Evolutionary conservation across 2,888 invertebrate genomes (phyloP), one percentile per base, ranked within the genome.

Genomic region (Epiperipatus broadwayi): DNA sequence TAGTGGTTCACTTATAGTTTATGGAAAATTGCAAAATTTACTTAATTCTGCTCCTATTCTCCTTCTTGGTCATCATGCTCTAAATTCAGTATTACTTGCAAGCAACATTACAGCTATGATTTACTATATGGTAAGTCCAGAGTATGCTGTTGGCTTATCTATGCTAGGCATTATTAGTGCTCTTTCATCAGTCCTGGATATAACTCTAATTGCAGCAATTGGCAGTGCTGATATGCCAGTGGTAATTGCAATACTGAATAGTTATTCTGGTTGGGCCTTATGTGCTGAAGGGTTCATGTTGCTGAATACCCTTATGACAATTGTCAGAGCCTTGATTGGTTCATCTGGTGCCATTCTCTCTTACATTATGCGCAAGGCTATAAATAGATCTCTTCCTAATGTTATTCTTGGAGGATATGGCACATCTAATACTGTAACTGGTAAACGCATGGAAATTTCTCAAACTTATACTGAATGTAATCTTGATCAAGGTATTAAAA

Each of bases 201-300:
- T 84, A 27, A 85, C 83, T 2, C 67, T 85, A 35, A 85, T 84
- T 0, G 71, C 78, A 41, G 84, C 84, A 35, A 85, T 85, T 52
- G 84, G 85, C 66, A 83, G 79, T 73, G 84, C 84, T 45, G 84
- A 85, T 61, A 84, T 84, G 84, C 84, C 84, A 0, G 84, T 85
- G 1, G 84, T 84, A 3, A 84, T 85, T 53, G 85, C 85, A 0
- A 85, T 85, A 8, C 64, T 85, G 31, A 85, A 85, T 69, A 79
- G 78, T 53, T 85, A 85, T 64, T 81, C 81, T 1, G 85, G 85
- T 31, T 85, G 85, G 85, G 84, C 85, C 16, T 65, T 85, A 43
- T 85, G 85, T 60, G 85, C 84, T 5, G 85, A 85, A 65, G 85
- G 85, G 21, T 84, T 85, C 62, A 85, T 85, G 84, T 62, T 85